Conservation (phyloP, 2,888 invertebrate species). For the Theretra japonica region DNA sequence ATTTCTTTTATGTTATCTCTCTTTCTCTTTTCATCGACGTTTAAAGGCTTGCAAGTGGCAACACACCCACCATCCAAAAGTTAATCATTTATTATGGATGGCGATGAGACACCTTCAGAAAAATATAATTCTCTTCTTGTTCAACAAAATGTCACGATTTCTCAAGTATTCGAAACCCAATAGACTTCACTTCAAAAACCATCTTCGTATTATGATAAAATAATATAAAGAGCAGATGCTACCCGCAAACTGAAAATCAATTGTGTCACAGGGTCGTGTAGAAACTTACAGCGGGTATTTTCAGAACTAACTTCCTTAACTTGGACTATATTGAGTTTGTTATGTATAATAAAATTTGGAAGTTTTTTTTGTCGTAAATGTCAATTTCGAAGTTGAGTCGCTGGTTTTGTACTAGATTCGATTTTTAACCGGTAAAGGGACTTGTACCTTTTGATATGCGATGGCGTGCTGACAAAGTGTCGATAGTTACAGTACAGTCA, state of each 20-base stretch:
- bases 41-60: too few species aligned
- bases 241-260: conserved; percentile 42
- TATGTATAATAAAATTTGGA: background rate
- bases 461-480: too few species aligned
- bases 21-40: too few species aligned
- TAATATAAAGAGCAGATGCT: conserved; percentile 34
- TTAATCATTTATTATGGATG: too few species aligned
- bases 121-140: too few species aligned
- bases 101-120: too few species aligned
- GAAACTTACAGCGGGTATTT: background rate
- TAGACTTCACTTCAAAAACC: background rate
- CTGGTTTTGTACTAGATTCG: background rate
- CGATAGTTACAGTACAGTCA: too few species aligned
- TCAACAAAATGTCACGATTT: too few species aligned
- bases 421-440: background rate
- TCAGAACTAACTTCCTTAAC: background rate
- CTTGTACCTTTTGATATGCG: too few species aligned
- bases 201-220: conserved; percentile 38
- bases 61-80: too few species aligned
- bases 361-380: background rate
- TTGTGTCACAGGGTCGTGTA: conserved; percentile 41
- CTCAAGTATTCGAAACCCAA: too few species aligned
- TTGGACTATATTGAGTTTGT: background rate
- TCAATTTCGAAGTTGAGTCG: background rate
- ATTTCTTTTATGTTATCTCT: too few species aligned